phyloP scores from a whole-genome alignment of 2,113 vertebrate species.

The Monopterus albus region DNA sequence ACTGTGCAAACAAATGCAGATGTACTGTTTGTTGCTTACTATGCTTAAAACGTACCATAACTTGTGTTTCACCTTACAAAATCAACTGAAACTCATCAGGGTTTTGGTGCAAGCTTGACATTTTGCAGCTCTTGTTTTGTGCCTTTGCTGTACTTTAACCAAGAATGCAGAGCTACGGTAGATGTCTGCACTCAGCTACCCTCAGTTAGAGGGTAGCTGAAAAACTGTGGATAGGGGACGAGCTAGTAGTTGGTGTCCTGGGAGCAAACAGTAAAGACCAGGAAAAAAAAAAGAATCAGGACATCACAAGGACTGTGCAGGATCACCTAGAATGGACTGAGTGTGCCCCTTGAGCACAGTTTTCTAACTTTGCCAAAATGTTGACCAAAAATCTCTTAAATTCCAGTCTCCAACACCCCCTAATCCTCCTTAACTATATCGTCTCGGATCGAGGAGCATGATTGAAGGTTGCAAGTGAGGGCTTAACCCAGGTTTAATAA shows the following conservation, averaged over 20 bases:
- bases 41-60: neutral
- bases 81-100: neutral
- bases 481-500: slow-evolving; percentile 80
- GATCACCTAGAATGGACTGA: slow-evolving; percentile 25
- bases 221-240: slow-evolving; percentile 17
- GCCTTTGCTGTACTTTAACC: neutral
- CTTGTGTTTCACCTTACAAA: neutral
- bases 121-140: slow-evolving; percentile 22
- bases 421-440: slow-evolving; percentile 75
- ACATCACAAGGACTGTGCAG: slow-evolving; percentile 12
- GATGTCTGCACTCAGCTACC: neutral
- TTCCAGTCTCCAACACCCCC: slow-evolving; percentile 63
- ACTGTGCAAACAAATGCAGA: too few species aligned
- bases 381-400: slow-evolving; percentile 57
- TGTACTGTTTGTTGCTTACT: too few species aligned
- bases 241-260: slow-evolving; percentile 8
- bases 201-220: slow-evolving; percentile 23
- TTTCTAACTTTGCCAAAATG: slow-evolving; percentile 59
- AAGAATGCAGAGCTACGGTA: slow-evolving; percentile 2
- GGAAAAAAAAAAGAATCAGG: neutral
- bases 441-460: slow-evolving; percentile 70
- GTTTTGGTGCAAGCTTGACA: slow-evolving; percentile 6
- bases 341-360: slow-evolving; percentile 29
- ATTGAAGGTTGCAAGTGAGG: slow-evolving; percentile 70
- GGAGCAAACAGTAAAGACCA: slow-evolving; percentile 16